A percentile compares a stretch with the other conserved stretches of the same genome.
Conservation (phyloP, 2,797 vertebrate genomes). For the Psittacula echo region DNA sequence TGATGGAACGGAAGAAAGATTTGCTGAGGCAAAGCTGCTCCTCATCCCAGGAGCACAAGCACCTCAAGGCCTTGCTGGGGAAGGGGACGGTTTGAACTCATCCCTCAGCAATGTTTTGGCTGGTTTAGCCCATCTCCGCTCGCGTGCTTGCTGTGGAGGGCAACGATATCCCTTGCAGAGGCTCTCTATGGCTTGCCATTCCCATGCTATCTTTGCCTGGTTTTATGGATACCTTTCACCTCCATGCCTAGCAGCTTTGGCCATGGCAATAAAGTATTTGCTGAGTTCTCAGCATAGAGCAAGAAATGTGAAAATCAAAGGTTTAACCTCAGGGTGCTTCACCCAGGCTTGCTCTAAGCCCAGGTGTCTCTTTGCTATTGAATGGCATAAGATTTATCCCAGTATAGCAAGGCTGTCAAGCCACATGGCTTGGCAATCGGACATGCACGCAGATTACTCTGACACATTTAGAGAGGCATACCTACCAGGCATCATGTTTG, state of each 20-base stretch:
- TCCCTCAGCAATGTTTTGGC: background rate
- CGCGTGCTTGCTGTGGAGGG: background rate
- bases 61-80: background rate
- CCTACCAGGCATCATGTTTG: conserved; percentile 37
- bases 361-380: background rate
- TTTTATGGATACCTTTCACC: background rate
- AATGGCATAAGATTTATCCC: background rate
- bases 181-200: background rate
- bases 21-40: background rate
- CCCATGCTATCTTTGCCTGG: accelerated
- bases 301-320: background rate
- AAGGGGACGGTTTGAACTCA: background rate
- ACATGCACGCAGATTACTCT: background rate
- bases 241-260: accelerated
- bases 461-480: conserved; percentile 7
- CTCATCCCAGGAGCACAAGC: background rate
- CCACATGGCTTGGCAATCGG: background rate
- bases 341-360: background rate
- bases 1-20: background rate
- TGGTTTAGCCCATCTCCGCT: background rate
- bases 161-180: background rate
- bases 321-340: background rate
- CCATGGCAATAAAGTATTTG: accelerated
- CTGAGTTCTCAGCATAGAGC: background rate
- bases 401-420: background rate